These are phyloP conservation scores for Harpagifer antarcticus DNA, from an alignment of 2,797 vertebrate genomes.

Conservation along the genomic window DNA sequence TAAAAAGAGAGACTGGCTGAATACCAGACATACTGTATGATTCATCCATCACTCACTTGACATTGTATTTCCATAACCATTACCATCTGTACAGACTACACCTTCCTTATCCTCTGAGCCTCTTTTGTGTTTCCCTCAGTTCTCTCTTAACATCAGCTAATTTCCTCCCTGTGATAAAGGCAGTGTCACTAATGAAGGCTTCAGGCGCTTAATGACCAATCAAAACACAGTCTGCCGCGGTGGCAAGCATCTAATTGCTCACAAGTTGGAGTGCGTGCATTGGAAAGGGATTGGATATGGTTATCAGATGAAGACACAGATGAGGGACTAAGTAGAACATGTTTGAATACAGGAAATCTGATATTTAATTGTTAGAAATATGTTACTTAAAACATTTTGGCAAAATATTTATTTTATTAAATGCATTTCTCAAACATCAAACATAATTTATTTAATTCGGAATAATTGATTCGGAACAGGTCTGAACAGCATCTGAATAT, in stretches of 20 bases:
- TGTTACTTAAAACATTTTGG: background rate
- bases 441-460: too few relatives aligned
- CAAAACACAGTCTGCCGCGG: constrained; percentile 64
- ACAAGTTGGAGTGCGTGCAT: constrained; percentile 37
- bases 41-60: constrained; percentile 43
- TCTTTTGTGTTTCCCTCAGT: constrained; percentile 33
- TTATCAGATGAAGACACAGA: constrained; percentile 38
- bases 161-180: constrained; percentile 60
- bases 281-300: constrained; percentile 20
- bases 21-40: constrained; percentile 38
- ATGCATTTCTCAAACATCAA: constrained; percentile 4
- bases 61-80: constrained; percentile 37
- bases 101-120: constrained; percentile 25
- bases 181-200: constrained; percentile 62
- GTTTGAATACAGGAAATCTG: background rate
- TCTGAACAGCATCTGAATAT: too few relatives aligned
- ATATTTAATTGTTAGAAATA: background rate
- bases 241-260: constrained; percentile 65
- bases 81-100: constrained; percentile 39
- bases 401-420: background rate
- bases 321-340: constrained; percentile 5
- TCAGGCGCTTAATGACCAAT: constrained; percentile 73
- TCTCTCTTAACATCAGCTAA: constrained; percentile 53
- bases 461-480: background rate
- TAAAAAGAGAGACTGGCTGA: constrained; percentile 35